Evolutionary conservation across 2,888 invertebrate genomes (phyloP).

Genomic region (Blastobasis lacticolella): DNA sequence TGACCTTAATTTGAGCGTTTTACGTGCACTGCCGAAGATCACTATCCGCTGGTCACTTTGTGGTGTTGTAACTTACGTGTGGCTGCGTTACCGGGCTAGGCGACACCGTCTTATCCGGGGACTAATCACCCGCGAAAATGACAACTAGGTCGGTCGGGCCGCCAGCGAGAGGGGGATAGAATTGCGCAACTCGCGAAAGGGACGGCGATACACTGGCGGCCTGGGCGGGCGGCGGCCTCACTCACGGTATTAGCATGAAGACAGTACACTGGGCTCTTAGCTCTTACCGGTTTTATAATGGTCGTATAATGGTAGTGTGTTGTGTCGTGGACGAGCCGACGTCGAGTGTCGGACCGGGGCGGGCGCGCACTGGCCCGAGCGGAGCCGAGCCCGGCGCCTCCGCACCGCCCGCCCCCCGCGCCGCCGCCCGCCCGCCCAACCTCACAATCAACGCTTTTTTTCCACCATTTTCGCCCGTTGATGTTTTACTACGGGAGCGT

Average conservation of each 20-base stretch:
- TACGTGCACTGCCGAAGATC: too few species aligned
- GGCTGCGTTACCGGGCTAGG: slow-evolving; percentile 42
- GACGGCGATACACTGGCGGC: slow-evolving; percentile 38
- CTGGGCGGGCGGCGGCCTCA: slow-evolving; percentile 25
- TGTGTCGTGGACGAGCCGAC: slow-evolving; percentile 71
- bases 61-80: slow-evolving; percentile 48
- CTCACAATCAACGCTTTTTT: slow-evolving; percentile 42
- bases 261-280: slow-evolving; percentile 35
- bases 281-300: slow-evolving; percentile 67
- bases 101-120: slow-evolving; percentile 33
- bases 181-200: slow-evolving; percentile 53
- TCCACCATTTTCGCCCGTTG: slow-evolving; percentile 19
- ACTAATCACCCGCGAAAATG: slow-evolving; percentile 50
- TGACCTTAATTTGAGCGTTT: too few species aligned
- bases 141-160: slow-evolving; percentile 27
- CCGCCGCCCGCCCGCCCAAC: slow-evolving; percentile 31
- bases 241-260: slow-evolving; percentile 48
- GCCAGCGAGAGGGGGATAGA: slow-evolving; percentile 37
- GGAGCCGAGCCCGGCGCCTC: slow-evolving; percentile 21
- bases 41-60: too few species aligned
- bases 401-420: slow-evolving; percentile 28
- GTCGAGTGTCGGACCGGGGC: slow-evolving; percentile 72
- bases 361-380: slow-evolving; percentile 64
- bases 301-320: slow-evolving; percentile 62
- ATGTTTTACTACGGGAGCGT: slow-evolving; percentile 35